Conservation (phyloP, 2,888 invertebrate genomes). For the Acronicta leporina region DNA sequence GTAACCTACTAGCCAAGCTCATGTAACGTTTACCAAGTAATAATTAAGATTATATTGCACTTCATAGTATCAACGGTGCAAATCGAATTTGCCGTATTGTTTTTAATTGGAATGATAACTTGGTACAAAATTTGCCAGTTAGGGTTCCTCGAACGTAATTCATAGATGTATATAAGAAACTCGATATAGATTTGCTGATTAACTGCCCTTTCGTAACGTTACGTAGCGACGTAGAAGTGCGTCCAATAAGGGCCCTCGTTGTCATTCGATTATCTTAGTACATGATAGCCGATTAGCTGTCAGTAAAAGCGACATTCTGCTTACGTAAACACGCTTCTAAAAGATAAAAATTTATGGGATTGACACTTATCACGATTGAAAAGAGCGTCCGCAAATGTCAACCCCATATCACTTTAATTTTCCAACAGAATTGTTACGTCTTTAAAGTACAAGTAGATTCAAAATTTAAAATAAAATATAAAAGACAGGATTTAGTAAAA, state of each 20-base stretch:
- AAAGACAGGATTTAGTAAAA: not conserved
- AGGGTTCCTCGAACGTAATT: constrained; percentile 15
- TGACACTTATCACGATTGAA: too few species aligned
- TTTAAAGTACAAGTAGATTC: too few species aligned
- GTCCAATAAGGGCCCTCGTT: not conserved
- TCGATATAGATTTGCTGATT: constrained; percentile 1
- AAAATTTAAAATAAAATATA: not conserved
- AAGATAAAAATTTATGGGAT: too few species aligned
- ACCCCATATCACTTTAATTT: too few species aligned
- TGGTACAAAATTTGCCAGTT: not conserved
- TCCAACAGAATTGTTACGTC: too few species aligned
- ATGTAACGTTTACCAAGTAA: constrained; percentile 30
- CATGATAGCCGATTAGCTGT: too few species aligned
- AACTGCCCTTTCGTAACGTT: not conserved
- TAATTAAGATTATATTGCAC: constrained; percentile 33
- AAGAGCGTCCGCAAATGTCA: too few species aligned
- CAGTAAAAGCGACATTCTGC: too few species aligned
- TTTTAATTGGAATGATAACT: constrained; percentile 40
- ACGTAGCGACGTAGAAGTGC: not conserved
- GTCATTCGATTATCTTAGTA: too few species aligned
- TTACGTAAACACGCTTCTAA: too few species aligned
- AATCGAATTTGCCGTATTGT: constrained; percentile 16
- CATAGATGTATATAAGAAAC: too few species aligned
- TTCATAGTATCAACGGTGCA: constrained; percentile 11
- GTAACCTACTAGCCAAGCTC: constrained; percentile 15